Evolutionary conservation across 2,888 invertebrate species (phyloP).

Genomic region (Morpho helenor): DNA sequence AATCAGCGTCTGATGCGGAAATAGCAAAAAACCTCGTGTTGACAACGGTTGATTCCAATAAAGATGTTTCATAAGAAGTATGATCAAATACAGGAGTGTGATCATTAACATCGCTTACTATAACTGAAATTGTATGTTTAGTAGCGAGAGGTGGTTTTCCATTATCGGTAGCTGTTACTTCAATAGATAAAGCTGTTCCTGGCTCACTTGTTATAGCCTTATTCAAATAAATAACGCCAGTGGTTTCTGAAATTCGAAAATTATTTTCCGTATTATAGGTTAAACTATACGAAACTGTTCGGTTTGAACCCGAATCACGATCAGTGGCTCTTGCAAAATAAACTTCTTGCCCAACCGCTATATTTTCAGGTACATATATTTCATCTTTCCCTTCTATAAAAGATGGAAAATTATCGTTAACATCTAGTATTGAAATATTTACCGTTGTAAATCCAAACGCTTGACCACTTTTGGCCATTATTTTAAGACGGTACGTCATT

Average conservation of each 20-base stretch:
- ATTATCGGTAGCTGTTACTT: constrained; percentile 92
- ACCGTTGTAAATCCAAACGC: constrained; percentile 89
- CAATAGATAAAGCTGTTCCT: constrained; percentile 83
- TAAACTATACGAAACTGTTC: constrained; percentile 89
- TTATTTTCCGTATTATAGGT: constrained; percentile 88
- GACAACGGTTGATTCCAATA: constrained; percentile 93
- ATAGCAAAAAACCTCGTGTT: constrained; percentile 95
- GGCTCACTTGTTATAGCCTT: constrained; percentile 88
- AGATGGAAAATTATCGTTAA: constrained; percentile 94
- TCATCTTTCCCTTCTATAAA: constrained; percentile 90
- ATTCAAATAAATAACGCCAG: constrained; percentile 93
- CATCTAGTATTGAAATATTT: constrained; percentile 89
- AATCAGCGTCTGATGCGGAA: constrained; percentile 92
- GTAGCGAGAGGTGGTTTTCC: constrained; percentile 87
- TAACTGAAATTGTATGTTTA: constrained; percentile 85
- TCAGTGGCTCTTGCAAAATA: constrained; percentile 93
- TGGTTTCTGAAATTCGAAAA: constrained; percentile 91
- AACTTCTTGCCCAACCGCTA: constrained; percentile 95
- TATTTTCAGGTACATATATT: constrained; percentile 90
- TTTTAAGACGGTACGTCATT: constrained; percentile 86
- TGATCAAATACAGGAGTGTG: constrained; percentile 97
- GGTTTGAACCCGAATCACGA: constrained; percentile 93
- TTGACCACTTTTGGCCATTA: constrained; percentile 88
- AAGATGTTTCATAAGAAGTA: constrained; percentile 94
- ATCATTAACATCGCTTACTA: constrained; percentile 94